Percentiles rank a stretch among this genome's conserved stretches.
Evolutionary conservation across 2,113 vertebrate species (phyloP).

Genomic region (Eulemur macaco): DNA sequence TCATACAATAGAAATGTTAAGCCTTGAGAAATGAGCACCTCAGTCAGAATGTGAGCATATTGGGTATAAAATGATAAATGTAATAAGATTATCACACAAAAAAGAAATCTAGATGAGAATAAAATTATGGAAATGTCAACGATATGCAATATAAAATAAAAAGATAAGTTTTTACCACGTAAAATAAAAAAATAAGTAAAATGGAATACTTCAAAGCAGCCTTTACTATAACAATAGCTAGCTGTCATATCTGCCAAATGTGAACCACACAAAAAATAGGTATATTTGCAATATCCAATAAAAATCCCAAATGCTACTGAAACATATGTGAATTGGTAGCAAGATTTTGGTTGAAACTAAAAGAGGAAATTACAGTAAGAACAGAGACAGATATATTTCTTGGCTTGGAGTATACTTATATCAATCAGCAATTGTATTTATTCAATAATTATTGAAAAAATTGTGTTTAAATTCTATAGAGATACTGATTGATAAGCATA

Average conservation of each 20-base stretch:
- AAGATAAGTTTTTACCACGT: background rate
- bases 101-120: background rate
- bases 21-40: background rate
- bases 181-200: background rate
- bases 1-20: constrained; percentile 25
- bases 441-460: constrained; percentile 56
- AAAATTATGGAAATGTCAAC: constrained; percentile 14
- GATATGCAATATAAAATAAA: background rate
- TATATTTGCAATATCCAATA: constrained; percentile 75
- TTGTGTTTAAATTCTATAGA: background rate
- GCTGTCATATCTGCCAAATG: constrained; percentile 72
- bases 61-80: background rate
- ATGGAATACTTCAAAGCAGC: constrained; percentile 31
- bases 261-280: constrained; percentile 65
- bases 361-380: constrained; percentile 50
- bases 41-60: background rate
- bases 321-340: constrained; percentile 70
- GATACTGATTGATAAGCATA: background rate
- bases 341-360: constrained; percentile 64
- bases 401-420: constrained; percentile 64
- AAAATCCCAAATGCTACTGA: constrained; percentile 75
- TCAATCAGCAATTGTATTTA: constrained; percentile 62
- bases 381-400: constrained; percentile 57
- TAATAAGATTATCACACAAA: background rate
- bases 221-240: constrained; percentile 62